Conservation (phyloP, 2,113 vertebrate genomes). For the Galeopterus variegatus region DNA sequence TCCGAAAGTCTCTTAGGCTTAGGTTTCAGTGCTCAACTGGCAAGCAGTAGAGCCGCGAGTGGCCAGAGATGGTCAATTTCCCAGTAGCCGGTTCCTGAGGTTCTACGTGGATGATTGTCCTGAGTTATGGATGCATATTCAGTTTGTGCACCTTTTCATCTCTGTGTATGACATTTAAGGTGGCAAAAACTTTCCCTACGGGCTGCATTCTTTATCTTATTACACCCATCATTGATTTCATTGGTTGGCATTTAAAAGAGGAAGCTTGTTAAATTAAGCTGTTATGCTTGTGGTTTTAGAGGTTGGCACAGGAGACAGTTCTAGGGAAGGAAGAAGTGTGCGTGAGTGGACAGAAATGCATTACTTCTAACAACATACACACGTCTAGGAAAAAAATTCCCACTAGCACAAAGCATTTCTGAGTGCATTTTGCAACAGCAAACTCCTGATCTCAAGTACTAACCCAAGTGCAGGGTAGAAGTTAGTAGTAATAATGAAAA, state of each 20-base stretch:
- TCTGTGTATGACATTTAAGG: constrained; percentile 27
- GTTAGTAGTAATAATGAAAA: not conserved
- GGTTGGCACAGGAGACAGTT: constrained; percentile 44
- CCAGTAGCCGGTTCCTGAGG: not conserved
- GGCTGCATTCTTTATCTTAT: constrained; percentile 65
- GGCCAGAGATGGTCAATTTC: not conserved
- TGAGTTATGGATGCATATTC: not conserved
- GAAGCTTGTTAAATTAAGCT: constrained; percentile 69
- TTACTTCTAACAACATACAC: not conserved
- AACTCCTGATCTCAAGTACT: not conserved
- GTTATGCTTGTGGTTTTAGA: constrained; percentile 74
- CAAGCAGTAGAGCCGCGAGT: not conserved
- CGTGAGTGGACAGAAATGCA: not conserved
- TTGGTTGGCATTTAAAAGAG: constrained; percentile 74
- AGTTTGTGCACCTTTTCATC: not conserved
- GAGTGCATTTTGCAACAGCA: not conserved
- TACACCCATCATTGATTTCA: constrained; percentile 70
- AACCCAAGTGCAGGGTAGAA: not conserved
- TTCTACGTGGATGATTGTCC: not conserved
- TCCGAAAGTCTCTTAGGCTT: not conserved
- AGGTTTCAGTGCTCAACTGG: not conserved
- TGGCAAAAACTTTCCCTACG: constrained; percentile 34
- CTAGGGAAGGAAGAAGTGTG: not conserved
- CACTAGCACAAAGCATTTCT: not conserved
- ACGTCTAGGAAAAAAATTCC: not conserved